Base-by-base conservation (phyloP, 1,140 invertebrate genomes). In the Frieseomelitta varia region DNA sequence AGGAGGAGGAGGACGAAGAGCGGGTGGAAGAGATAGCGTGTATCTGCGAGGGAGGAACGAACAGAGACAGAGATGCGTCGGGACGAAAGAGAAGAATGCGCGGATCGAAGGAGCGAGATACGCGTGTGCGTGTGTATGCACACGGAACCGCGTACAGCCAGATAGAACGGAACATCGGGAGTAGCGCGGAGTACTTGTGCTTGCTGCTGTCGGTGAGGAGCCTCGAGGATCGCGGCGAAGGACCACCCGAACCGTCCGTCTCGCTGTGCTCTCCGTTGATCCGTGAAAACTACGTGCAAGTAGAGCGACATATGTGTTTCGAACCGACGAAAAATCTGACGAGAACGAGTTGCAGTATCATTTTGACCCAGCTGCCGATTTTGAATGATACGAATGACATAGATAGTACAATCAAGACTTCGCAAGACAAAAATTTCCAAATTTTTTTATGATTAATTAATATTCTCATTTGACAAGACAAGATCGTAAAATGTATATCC, bases 221-320 rank as follows among this genome's bases (percentile, higher is more conserved):
- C n/a, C 65, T 27, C 61, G 79, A 67, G 72, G 76, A 80, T 30
- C 63, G 71, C 72, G 76, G 88, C 77, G 67, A 71, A 79, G 85
- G 91, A 92, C 92, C 91, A 93, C 90, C 92, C 86, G 87, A 91
- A 91, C 63, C 85, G 69, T 77, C 6, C 39, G 39, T 47, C 39
- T 8, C 77, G 67, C 72, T 65, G 79, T 79, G 76, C 83, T 77
- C 63, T 69, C 74, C 56, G 79, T 72, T 63, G 27, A 81, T 74
- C 51, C 53, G 58, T 12, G 67, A 8, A 47, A 47, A 47, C 39
- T 47, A 10, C 39, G 67, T 65, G 71, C 65, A 69, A 79, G 65
- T 71, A 76, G n/a, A n/a, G 51, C 27, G 58, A 11, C 47, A 61
- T 14, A 14, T 11, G 69, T n/a, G 14, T 11, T 47, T 47, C 58